Conservation (phyloP, 2,888 invertebrate species). For the Rutpela maculata region DNA sequence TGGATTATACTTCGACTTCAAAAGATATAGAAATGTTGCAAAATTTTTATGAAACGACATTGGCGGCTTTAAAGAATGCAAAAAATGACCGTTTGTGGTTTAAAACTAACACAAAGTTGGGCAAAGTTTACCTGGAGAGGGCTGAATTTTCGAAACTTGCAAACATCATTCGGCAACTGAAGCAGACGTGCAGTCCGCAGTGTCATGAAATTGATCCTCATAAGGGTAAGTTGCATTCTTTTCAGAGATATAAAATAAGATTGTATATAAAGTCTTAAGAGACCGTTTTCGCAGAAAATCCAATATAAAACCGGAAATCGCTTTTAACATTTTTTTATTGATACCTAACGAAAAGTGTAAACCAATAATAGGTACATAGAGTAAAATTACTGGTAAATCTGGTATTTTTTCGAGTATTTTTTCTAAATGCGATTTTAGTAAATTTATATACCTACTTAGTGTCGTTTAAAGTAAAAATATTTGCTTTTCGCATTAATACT, state of each 20-base stretch:
- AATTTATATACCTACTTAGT: too few species aligned
- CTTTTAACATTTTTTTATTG: too few species aligned
- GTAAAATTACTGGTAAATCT: too few species aligned
- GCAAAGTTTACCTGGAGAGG: slow-evolving; percentile 97
- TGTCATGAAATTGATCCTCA: slow-evolving; percentile 94
- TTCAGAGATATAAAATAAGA: neutral
- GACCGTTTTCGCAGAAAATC: neutral
- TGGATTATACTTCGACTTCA: slow-evolving; percentile 98
- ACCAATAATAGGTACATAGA: too few species aligned
- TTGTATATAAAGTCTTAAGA: neutral
- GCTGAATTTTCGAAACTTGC: slow-evolving; percentile 94
- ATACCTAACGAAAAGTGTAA: too few species aligned
- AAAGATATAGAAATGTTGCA: slow-evolving; percentile 90
- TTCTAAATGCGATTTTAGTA: too few species aligned
- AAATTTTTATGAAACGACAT: slow-evolving; percentile 97
- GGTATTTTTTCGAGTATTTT: too few species aligned
- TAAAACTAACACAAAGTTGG: slow-evolving; percentile 98
- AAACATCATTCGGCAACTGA: slow-evolving; percentile 95
- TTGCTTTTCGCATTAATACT: too few species aligned
- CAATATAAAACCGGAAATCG: too few species aligned
- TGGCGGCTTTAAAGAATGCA: slow-evolving; percentile 95
- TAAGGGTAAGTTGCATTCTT: slow-evolving; percentile 77
- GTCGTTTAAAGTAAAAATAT: too few species aligned
- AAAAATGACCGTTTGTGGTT: slow-evolving; percentile 99
- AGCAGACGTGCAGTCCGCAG: slow-evolving; percentile 88